These are phyloP conservation scores for Pelecanoides urinatrix DNA, from an alignment of 2,113 vertebrate species.

Conservation along the genomic window DNA sequence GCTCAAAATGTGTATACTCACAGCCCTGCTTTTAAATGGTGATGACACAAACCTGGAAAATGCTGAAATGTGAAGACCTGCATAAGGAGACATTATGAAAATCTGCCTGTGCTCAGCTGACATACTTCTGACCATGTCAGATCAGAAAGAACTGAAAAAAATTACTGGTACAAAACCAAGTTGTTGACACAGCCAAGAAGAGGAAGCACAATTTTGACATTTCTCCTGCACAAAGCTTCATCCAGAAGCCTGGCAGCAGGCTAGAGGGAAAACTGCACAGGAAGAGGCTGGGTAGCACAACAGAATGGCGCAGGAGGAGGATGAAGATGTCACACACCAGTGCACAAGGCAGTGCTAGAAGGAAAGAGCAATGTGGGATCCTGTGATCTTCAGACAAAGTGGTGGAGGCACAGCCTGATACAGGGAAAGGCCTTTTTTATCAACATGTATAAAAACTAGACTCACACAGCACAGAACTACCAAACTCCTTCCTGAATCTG, in stretches of 20 bases:
- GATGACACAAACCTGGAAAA: background rate
- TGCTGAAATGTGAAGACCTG: background rate
- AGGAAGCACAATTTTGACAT: background rate
- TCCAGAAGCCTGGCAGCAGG: background rate
- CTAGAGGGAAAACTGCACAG: background rate
- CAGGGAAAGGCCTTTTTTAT: background rate
- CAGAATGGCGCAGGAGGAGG: background rate
- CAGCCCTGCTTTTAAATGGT: background rate
- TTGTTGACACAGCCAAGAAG: background rate
- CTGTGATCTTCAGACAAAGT: background rate
- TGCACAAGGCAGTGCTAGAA: background rate
- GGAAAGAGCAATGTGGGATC: background rate
- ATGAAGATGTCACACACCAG: background rate
- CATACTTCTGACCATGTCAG: background rate
- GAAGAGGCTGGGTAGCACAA: background rate
- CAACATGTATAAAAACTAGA: background rate
- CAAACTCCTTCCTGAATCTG: background rate
- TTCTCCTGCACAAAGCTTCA: background rate
- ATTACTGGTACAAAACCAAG: background rate
- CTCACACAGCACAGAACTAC: background rate
- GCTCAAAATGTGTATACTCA: background rate
- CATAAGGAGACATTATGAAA: background rate
- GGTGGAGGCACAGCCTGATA: background rate
- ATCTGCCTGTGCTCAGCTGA: background rate
- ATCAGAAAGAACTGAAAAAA: background rate